These are phyloP conservation scores for Tolmerus cingulatus DNA, from an alignment of 2,888 invertebrate genomes.

Conservation along the genomic window DNA sequence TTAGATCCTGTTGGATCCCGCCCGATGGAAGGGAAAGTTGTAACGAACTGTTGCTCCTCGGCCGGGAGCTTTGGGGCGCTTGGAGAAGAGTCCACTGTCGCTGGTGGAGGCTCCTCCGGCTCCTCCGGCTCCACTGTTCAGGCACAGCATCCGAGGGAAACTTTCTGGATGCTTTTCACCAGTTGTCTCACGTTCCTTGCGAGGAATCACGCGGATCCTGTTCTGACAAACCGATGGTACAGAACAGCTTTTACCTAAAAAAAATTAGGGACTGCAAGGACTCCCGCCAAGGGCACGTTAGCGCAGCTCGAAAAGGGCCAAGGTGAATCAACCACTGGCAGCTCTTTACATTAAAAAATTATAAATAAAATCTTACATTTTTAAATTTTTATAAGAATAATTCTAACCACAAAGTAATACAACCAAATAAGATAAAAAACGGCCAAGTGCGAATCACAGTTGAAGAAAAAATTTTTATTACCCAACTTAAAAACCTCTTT, in stretches of 20 bases:
- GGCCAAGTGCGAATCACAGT: too few relatives aligned
- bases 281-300: background rate
- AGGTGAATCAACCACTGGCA: background rate
- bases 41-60: constrained; percentile 27
- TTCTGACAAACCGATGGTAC: background rate
- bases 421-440: too few relatives aligned
- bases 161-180: background rate
- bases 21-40: constrained; percentile 18
- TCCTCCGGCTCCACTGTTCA: background rate
- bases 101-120: too few relatives aligned
- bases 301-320: background rate
- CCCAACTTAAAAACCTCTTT: too few relatives aligned
- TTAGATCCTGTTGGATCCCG: background rate
- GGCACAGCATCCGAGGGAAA: background rate
- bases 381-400: background rate
- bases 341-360: background rate
- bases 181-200: background rate
- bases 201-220: background rate
- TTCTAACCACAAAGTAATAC: background rate
- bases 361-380: background rate
- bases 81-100: background rate
- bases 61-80: background rate
- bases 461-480: too few relatives aligned
- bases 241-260: background rate
- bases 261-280: background rate